Base-by-base conservation (phyloP, 2,888 invertebrate genomes). In the Serrognathus titanus region DNA sequence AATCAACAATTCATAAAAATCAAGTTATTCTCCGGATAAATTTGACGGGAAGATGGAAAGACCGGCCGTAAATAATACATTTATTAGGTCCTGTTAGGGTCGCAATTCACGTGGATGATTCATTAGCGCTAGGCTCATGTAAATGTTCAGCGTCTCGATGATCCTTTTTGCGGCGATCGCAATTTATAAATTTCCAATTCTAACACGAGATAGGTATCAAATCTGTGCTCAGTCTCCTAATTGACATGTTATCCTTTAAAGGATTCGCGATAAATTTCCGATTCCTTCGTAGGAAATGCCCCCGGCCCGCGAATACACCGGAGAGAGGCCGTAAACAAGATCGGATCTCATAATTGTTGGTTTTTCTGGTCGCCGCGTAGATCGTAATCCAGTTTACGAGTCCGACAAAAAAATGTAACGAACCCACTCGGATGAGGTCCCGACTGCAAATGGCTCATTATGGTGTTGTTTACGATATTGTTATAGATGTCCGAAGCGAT, bases 381-480 rank as follows among this genome's bases (percentile, higher is more conserved):
- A 55, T 57, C 50, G 57, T 54, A 56, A 62, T 62, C 62, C 58
- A 60, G 63, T 61, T 63, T 47, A 54, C 51, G 61, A 62, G 59
- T 57, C 63, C 54, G 51, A 37, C 43, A 53, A 51, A 59, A 63
- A 66, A 66, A 65, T 57, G 61, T 64, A 67, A 64, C 63, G 66
- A 64, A 68, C 61, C 58, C 36, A 55, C 58, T 55, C 58, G 55
- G 59, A 57, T 60, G 63, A 60, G 61, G 60, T 54, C 53, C 39
- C 45, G 67, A 68, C 65, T 69, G 58, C 59, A 66, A 69, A 69
- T 64, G 61, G 58, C 63, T 63, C 63, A 59, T 66, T 68, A 67
- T 51, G 57, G 66, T 58, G 66, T 69, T 66, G 61, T 71, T 71
- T 71, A 71, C 68, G 70, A 69, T 69, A 71, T 71, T 71, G 71